Evolutionary conservation across 2,113 vertebrate genomes (phyloP).

Genomic region (Anseranas semipalmata): DNA sequence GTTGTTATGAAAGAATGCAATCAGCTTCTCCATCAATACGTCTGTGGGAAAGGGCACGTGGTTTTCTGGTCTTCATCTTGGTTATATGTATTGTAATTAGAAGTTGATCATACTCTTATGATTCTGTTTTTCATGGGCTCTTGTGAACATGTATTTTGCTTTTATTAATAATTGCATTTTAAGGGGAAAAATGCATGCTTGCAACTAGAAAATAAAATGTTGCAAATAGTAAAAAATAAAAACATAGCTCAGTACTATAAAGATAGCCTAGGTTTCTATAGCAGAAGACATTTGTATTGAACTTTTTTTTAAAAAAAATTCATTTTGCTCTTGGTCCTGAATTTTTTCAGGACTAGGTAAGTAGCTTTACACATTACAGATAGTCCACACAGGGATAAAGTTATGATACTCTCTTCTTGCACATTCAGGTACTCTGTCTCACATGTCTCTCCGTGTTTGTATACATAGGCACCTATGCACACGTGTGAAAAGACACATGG

Average conservation of each 20-base stretch:
- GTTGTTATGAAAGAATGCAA: background rate
- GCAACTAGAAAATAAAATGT: background rate
- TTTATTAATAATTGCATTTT: background rate
- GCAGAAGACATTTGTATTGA: background rate
- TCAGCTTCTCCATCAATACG: background rate
- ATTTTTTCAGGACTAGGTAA: background rate
- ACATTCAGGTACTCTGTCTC: background rate
- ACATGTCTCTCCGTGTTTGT: background rate
- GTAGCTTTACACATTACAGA: background rate
- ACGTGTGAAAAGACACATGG: background rate
- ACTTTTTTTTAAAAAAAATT: background rate
- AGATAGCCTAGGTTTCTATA: background rate
- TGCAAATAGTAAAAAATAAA: background rate
- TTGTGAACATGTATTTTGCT: background rate
- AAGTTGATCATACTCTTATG: background rate
- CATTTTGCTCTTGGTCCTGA: background rate
- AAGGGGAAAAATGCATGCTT: accelerated
- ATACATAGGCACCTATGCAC: background rate
- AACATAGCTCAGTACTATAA: accelerated
- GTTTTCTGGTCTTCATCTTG: background rate
- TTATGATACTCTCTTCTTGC: background rate
- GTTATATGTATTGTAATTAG: background rate
- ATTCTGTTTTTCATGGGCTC: background rate
- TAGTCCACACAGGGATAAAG: background rate
- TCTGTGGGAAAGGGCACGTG: background rate